Conservation (phyloP, 1,140 invertebrate species). For the Campoletis sonorensis region DNA sequence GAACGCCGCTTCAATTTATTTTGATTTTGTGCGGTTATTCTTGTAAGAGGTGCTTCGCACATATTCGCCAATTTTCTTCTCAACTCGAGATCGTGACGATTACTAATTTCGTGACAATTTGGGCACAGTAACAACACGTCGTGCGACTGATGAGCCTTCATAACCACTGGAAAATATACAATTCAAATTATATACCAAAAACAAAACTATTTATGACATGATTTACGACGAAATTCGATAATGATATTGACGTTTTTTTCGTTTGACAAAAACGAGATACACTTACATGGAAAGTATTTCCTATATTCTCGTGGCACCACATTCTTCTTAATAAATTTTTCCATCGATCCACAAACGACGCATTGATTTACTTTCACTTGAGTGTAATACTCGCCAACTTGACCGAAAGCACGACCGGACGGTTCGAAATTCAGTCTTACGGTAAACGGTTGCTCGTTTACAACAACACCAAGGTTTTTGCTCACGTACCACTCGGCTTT, state of each 20-base stretch:
- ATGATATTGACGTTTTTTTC: too few relatives aligned
- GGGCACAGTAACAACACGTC: slow-evolving; percentile 88
- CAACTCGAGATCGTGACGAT: slow-evolving; percentile 81
- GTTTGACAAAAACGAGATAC: too few relatives aligned
- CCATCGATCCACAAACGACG: slow-evolving; percentile 86
- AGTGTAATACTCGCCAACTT: slow-evolving; percentile 85
- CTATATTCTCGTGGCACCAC: slow-evolving; percentile 91
- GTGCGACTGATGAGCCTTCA: slow-evolving; percentile 91
- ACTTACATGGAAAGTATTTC: slow-evolving; percentile 86
- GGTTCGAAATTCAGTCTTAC: slow-evolving; percentile 90
- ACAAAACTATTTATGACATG: too few relatives aligned
- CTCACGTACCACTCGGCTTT: slow-evolving; percentile 89
- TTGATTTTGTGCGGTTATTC: slow-evolving; percentile 60
- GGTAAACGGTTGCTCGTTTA: slow-evolving; percentile 84
- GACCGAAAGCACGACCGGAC: slow-evolving; percentile 83
- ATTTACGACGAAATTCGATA: too few relatives aligned
- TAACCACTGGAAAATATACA: slow-evolving; percentile 79
- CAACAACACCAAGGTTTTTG: slow-evolving; percentile 81
- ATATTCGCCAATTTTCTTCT: slow-evolving; percentile 79
- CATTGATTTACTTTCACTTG: slow-evolving; percentile 88
- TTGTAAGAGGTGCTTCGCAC: slow-evolving; percentile 81
- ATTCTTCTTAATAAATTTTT: slow-evolving; percentile 87
- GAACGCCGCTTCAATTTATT: neutral
- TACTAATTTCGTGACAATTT: slow-evolving; percentile 85
- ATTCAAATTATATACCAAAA: neutral